Percentiles rank a stretch among this genome's conserved stretches.
phyloP scores from a whole-genome alignment of 2,888 invertebrate species.

The Idaea aversata region DNA sequence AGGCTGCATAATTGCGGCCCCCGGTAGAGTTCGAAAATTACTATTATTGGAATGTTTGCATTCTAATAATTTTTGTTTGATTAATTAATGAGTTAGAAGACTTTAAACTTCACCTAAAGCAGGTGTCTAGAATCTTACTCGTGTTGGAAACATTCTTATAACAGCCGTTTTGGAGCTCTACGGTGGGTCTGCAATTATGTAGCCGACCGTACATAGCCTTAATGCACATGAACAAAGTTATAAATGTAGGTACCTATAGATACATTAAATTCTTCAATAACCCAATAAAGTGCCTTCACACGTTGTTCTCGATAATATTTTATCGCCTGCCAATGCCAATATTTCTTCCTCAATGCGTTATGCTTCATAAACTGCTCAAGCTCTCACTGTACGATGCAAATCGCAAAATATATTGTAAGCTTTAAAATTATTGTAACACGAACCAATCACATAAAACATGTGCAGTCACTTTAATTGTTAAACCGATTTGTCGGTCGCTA shows the following conservation, averaged over 20 bases:
- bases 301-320: constrained; percentile 21
- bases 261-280: neutral
- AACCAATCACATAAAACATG: constrained; percentile 16
- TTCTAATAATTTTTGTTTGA: no score
- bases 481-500: neutral
- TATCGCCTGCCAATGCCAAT: constrained; percentile 32
- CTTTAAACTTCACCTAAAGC: no score
- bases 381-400: constrained; percentile 37
- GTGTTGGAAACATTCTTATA: no score
- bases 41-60: no score
- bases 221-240: neutral
- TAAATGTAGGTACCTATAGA: neutral
- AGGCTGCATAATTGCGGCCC: no score
- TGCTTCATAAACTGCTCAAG: constrained; percentile 37
- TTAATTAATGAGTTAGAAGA: no score
- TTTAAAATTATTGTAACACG: constrained; percentile 17
- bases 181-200: no score
- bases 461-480: constrained; percentile 15
- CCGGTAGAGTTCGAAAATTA: no score
- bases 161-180: no score
- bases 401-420: constrained; percentile 22
- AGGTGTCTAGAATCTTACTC: no score
- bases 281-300: constrained; percentile 8
- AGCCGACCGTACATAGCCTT: neutral
- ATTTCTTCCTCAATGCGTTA: constrained; percentile 40